Conservation (phyloP, 2,888 invertebrate genomes). For the Pristionchus mayeri region DNA sequence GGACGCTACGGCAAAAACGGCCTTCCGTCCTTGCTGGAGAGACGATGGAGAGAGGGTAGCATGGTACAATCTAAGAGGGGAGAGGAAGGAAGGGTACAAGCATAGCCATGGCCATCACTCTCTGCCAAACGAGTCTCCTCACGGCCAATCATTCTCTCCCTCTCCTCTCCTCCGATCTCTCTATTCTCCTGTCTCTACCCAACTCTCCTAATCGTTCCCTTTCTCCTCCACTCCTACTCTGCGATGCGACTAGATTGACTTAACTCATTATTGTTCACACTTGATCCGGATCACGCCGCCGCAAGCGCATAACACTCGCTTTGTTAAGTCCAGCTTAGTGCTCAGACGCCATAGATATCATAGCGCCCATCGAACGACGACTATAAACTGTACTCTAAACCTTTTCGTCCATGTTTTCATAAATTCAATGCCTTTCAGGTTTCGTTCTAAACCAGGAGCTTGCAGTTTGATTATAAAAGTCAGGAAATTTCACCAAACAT, state of each 20-base stretch:
- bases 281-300: background rate
- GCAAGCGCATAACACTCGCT: constrained; percentile 18
- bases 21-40: background rate
- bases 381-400: too few species aligned
- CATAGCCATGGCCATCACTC: constrained; percentile 23
- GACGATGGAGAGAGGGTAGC: background rate
- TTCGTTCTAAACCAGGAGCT: too few species aligned
- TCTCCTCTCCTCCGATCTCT: constrained; percentile 6
- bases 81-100: constrained; percentile 8
- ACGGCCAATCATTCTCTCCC: constrained; percentile 6
- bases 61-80: constrained; percentile 36
- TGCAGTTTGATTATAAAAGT: too few species aligned
- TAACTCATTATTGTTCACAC: constrained; percentile 42
- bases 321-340: background rate
- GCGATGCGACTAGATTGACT: constrained; percentile 23
- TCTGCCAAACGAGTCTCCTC: constrained; percentile 45
- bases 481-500: background rate
- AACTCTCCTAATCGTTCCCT: constrained; percentile 42
- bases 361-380: too few species aligned
- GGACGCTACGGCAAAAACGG: constrained; percentile 37
- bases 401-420: too few species aligned
- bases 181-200: background rate
- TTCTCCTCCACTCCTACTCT: background rate
- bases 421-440: too few species aligned
- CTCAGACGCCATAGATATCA: too few species aligned